Percentiles rank a stretch among this genome's conserved stretches.
Evolutionary conservation across 2,888 invertebrate species (phyloP).

Genomic region (Caenorhabditis doughertyi): DNA sequence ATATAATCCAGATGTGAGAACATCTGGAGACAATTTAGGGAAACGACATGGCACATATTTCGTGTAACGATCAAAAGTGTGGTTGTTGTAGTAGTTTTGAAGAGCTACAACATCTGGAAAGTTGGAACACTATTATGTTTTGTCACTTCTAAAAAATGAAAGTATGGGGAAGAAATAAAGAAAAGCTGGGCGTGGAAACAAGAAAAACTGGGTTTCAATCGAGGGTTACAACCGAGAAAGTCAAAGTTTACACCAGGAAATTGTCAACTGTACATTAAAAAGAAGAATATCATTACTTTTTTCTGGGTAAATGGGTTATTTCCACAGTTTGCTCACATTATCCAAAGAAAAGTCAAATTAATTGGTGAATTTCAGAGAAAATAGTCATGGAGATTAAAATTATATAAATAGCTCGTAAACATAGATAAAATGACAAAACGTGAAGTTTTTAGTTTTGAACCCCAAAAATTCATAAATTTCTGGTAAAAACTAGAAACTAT

Average conservation of each 20-base stretch:
- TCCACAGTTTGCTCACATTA: too few species aligned
- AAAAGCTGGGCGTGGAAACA: slow-evolving; percentile 9
- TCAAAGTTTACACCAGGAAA: slow-evolving; percentile 22
- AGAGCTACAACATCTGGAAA: slow-evolving; percentile 21
- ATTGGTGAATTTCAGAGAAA: too few species aligned
- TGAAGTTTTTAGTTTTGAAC: too few species aligned
- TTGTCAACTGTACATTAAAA: slow-evolving; percentile 27
- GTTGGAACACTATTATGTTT: slow-evolving; percentile 7
- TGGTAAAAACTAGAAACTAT: too few species aligned
- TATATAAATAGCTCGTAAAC: too few species aligned
- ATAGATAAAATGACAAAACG: too few species aligned
- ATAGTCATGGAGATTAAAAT: too few species aligned
- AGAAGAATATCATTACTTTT: background rate
- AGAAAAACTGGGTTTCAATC: slow-evolving; percentile 25
- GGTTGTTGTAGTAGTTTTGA: slow-evolving; percentile 6
- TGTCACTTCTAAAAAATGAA: background rate
- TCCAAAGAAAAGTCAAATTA: too few species aligned
- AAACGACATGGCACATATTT: slow-evolving; percentile 37
- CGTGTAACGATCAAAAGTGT: background rate
- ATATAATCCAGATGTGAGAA: slow-evolving; percentile 36
- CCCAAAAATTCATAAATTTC: too few species aligned
- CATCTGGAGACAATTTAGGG: slow-evolving; percentile 56
- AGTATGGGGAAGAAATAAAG: background rate
- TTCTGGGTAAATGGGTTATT: background rate
- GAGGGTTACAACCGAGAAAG: slow-evolving; percentile 38